Evolutionary conservation across 2,888 invertebrate genomes (phyloP).

Genomic region (Heliconius charithonia): DNA sequence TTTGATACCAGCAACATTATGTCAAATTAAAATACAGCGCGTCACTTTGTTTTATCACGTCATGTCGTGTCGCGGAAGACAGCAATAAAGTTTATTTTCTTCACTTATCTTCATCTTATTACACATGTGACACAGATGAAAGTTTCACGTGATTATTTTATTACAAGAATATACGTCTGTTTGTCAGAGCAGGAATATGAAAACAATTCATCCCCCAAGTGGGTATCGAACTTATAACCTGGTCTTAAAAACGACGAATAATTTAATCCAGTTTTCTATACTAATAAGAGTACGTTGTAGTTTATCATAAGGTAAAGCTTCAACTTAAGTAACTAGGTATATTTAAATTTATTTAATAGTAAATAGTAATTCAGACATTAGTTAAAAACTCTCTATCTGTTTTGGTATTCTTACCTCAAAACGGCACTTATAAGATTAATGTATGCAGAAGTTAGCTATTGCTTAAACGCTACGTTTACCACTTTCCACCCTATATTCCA

Average conservation of each 20-base stretch:
- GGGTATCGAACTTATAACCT: too few species aligned
- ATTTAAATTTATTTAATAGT: too few species aligned
- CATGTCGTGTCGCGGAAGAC: neutral
- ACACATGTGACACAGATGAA: neutral
- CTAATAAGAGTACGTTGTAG: too few species aligned
- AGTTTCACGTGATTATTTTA: neutral
- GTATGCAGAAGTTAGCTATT: neutral
- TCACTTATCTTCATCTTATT: neutral
- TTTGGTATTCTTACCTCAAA: too few species aligned
- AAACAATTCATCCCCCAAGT: neutral
- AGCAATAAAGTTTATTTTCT: constrained; percentile 1
- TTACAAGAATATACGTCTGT: neutral
- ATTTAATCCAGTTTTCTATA: too few species aligned
- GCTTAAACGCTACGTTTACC: neutral
- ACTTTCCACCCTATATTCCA: neutral
- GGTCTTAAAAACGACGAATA: too few species aligned
- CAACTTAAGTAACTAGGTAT: too few species aligned
- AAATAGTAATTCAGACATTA: too few species aligned
- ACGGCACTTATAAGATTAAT: too few species aligned
- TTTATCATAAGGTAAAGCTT: too few species aligned
- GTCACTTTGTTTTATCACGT: neutral
- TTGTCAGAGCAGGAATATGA: too few species aligned
- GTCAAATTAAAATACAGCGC: neutral
- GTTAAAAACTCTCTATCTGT: too few species aligned
- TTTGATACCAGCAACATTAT: neutral